These are phyloP conservation scores for Thereva unica DNA, from an alignment of 2,888 invertebrate genomes.

Conservation along the genomic window DNA sequence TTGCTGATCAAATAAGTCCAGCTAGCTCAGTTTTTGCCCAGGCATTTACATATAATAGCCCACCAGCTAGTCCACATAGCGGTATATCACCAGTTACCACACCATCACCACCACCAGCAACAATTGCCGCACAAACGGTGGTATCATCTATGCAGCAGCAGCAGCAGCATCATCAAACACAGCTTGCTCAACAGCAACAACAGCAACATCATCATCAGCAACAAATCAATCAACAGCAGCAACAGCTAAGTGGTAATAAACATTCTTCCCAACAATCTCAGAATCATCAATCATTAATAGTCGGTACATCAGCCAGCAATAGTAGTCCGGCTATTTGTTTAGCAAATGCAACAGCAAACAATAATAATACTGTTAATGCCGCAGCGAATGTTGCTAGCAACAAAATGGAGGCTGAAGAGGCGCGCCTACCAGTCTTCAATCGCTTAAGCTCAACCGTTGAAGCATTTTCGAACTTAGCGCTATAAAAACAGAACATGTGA, in stretches of 20 bases:
- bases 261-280: background rate
- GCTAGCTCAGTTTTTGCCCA: slow-evolving; percentile 47
- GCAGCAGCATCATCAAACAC: slow-evolving; percentile 3
- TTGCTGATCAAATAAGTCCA: slow-evolving; percentile 54
- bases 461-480: slow-evolving; percentile 51
- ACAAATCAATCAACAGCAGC: background rate
- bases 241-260: background rate
- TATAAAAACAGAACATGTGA: slow-evolving; percentile 40
- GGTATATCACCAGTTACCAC: slow-evolving; percentile 54
- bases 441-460: slow-evolving; percentile 65
- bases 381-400: background rate
- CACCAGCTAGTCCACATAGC: slow-evolving; percentile 56
- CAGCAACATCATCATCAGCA: background rate
- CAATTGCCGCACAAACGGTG: slow-evolving; percentile 30
- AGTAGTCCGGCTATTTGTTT: background rate
- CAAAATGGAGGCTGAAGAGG: slow-evolving; percentile 58
- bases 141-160: slow-evolving; percentile 16
- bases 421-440: slow-evolving; percentile 81
- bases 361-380: slow-evolving; percentile 7
- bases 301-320: background rate
- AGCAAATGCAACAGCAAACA: background rate
- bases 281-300: too few relatives aligned
- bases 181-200: slow-evolving; percentile 15
- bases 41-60: slow-evolving; percentile 51
- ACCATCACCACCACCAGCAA: slow-evolving; percentile 50